Conservation (phyloP, 2,888 invertebrate genomes). For the Drepanosiphum platanoidis region DNA sequence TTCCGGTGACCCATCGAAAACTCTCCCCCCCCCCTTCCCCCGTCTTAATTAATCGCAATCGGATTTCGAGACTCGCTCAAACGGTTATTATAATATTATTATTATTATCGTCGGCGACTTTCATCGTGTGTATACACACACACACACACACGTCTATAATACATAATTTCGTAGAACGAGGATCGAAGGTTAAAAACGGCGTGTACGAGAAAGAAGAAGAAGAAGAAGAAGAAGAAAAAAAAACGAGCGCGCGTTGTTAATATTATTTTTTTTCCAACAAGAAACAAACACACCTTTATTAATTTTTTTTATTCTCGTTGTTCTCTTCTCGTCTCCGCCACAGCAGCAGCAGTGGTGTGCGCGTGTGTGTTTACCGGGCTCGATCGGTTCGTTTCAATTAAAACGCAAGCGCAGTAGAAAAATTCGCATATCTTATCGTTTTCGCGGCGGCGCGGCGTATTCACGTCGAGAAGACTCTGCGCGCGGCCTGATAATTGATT, state of each 20-base stretch:
- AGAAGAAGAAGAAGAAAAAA: background rate
- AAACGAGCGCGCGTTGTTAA: background rate
- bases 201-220: background rate
- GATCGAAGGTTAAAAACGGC: conserved; percentile 26
- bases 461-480: background rate
- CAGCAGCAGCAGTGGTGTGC: background rate
- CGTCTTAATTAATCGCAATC: conserved; percentile 15
- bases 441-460: background rate
- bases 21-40: background rate
- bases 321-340: background rate
- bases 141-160: too few species aligned
- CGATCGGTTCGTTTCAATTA: conserved; percentile 40
- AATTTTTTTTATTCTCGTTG: too few species aligned
- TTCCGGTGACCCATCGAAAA: conserved; percentile 45
- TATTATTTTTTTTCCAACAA: conserved; percentile 24
- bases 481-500: conserved; percentile 40
- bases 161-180: conserved; percentile 23
- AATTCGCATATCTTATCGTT: conserved; percentile 31
- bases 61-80: background rate
- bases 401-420: background rate
- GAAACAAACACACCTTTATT: conserved; percentile 45
- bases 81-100: background rate
- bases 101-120: conserved; percentile 48
- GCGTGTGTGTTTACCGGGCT: background rate
- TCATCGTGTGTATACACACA: too few species aligned